Percentiles rank a stretch among this genome's conserved stretches.
Evolutionary conservation across 1,140 invertebrate species (phyloP).

Genomic region (Lutraria rhynchaena): DNA sequence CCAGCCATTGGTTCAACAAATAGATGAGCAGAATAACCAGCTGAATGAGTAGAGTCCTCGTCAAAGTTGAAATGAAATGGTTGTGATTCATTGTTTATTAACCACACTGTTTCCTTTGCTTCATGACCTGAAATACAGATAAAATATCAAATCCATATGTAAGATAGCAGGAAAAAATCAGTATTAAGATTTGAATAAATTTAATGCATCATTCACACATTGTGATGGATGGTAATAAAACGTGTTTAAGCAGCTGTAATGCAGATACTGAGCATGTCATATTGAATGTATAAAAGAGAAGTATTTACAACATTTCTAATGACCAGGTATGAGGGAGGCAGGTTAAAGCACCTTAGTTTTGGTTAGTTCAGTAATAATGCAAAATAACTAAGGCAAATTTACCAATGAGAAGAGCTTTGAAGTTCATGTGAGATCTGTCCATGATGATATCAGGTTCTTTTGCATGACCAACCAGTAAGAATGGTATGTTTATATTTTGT

Average conservation of each 20-base stretch:
- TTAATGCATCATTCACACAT: no score
- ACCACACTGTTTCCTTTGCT: conserved; percentile 76
- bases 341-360: neutral
- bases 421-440: conserved; percentile 81
- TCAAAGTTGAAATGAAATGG: conserved; percentile 78
- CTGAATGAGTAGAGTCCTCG: conserved; percentile 77
- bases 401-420: conserved; percentile 81
- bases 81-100: conserved; percentile 79
- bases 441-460: conserved; percentile 80
- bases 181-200: no score
- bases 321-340: neutral
- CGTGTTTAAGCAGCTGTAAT: no score
- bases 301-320: no score
- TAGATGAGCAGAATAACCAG: conserved; percentile 77
- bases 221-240: no score
- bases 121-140: conserved; percentile 72
- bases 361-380: neutral
- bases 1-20: conserved; percentile 78
- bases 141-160: no score
- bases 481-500: conserved; percentile 80
- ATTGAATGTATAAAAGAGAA: no score
- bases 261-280: no score
- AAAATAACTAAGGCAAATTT: neutral
- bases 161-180: no score
- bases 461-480: conserved; percentile 81